Evolutionary conservation across 2,113 vertebrate genomes (phyloP), one percentile per base, ranked within the genome.

Genomic region (Caranx ignobilis): DNA sequence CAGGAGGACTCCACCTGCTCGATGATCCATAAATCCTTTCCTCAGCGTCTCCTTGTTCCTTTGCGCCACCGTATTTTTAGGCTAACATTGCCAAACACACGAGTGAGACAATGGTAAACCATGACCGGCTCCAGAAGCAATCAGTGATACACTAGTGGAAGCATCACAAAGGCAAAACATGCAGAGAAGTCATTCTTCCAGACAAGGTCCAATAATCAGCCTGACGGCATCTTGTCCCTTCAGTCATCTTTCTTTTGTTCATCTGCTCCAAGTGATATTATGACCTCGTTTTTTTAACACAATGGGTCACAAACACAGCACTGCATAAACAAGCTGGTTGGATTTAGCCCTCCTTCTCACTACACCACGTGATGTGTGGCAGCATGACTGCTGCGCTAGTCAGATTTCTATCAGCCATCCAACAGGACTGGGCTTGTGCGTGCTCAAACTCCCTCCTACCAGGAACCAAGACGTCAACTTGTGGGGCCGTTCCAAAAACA

Each of bases 401-500:
- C 86, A 88, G 87, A 89, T 84, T 68, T 32, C 71, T 81, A 86
- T 87, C 82, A 85, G 72, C 34, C 56, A 19, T 68, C 79, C 70
- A 73, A 78, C 70, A 67, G 77, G 78, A 89, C 87, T 77, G 87
- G 79, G 91, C 86, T 82, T 77, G 81, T 82, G 85, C 54, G 2
- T 12, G 60, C 65, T 57, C 72, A 54, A 54, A 69, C 57, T 59
- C 87, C 88, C 90, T 72, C 88, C 87, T 67, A 70, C 80, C 83
- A 79, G 78, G 86, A 86, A 74, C 82, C 83, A 81, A 91, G 86
- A 85, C 83, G 88, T 90, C 87, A 83, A 86, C 87, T 71, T 45
- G 69, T 76, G 77, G 79, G 64, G 59, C 52, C 21, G 71, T 72
- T 88, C 93, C 91, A 91, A 91, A 92, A 93, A 88, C 75, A 88